Conservation (phyloP, 2,113 vertebrate species). For the Mirza zaza region DNA sequence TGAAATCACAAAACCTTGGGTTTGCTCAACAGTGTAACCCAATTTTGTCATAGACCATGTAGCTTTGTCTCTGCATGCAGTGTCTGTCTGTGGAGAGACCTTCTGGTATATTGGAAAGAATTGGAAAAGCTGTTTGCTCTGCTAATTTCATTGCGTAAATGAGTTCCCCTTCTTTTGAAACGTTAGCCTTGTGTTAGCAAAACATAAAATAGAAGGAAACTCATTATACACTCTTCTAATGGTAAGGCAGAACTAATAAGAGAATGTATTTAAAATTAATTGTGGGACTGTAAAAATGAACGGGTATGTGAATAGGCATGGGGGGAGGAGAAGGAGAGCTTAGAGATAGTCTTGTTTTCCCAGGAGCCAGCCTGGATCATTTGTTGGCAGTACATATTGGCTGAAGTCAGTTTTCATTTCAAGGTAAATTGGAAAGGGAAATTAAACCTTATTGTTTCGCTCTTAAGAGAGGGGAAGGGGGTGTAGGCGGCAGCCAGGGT, state of each 20-base stretch:
- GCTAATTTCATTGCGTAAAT: slow-evolving; percentile 73
- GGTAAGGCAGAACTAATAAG: slow-evolving; percentile 80
- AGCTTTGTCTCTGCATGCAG: slow-evolving; percentile 18
- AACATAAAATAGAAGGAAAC: slow-evolving; percentile 72
- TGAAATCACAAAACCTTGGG: background rate
- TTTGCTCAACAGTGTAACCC: background rate
- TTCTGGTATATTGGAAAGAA: slow-evolving; percentile 58
- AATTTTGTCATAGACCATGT: background rate
- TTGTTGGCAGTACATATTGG: slow-evolving; percentile 80
- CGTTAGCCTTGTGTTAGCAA: slow-evolving; percentile 73
- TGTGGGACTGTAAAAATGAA: slow-evolving; percentile 73
- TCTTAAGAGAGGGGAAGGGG: slow-evolving; percentile 75
- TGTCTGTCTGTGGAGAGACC: slow-evolving; percentile 53
- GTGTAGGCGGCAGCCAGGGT: slow-evolving; percentile 60
- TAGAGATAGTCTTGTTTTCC: slow-evolving; percentile 65
- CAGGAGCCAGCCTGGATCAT: slow-evolving; percentile 69
- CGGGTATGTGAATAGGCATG: slow-evolving; percentile 57
- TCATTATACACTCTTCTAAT: slow-evolving; percentile 72
- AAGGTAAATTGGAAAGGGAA: slow-evolving; percentile 83
- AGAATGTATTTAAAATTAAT: slow-evolving; percentile 80
- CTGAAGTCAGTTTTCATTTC: slow-evolving; percentile 81
- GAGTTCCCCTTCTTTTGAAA: slow-evolving; percentile 69
- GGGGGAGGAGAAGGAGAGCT: slow-evolving; percentile 32
- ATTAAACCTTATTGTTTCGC: slow-evolving; percentile 79
- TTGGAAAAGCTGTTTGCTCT: slow-evolving; percentile 64